Base-by-base conservation (phyloP, 30 jellyfish, hydroid and myxozoan genomes). In the Clytia hemisphaerica region DNA sequence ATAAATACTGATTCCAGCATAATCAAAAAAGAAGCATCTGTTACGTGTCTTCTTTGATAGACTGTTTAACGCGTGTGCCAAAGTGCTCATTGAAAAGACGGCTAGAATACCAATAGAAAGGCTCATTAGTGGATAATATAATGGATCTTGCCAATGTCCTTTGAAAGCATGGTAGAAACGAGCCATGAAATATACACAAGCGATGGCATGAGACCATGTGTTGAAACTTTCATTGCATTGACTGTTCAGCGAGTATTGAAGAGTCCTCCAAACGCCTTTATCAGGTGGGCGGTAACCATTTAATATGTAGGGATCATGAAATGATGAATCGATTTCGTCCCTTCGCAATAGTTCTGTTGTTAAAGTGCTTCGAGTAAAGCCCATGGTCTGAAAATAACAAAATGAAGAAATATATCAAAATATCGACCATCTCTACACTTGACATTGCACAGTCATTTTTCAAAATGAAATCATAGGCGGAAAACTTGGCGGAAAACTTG, bases 1-100 rank as follows among this genome's bases (percentile, higher is more conserved):
- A 59, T 89, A 89, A 37, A 89, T 82, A 57, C 93, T 76, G 26
- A 89, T 89, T 26, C 95, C 91, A 35, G 98, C 98, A 75, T 89
- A 89, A 60, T 89, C 98, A 85, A 89, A 51, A 82, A 61, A 80
- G 68, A 89, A 89, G 54, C 94, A 89, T 27, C 77, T 28, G 37
- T 89, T 93, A 70, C 94, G 81, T 33, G 83, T 93, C 10, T 71
- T 59, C 6, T 73, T 72, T 2, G 98, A 89, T 85, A 89, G 70
- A 38, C 95, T 75, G 63, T 89, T 89, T 70, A 89, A 89, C 83
- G 83, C 62, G 40, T 89, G 98, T 2, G 98, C 98, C 10, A 76
- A 80, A 1, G 95, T 34, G 38, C 98, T 89, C 73, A 89, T 89
- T 6, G 81, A 40, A 34, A 93, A 80, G 44, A 89, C 80, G 10